These are phyloP conservation scores for Carcharodon carcharias DNA, from an alignment of 2,797 vertebrate genomes.

Conservation along the genomic window DNA sequence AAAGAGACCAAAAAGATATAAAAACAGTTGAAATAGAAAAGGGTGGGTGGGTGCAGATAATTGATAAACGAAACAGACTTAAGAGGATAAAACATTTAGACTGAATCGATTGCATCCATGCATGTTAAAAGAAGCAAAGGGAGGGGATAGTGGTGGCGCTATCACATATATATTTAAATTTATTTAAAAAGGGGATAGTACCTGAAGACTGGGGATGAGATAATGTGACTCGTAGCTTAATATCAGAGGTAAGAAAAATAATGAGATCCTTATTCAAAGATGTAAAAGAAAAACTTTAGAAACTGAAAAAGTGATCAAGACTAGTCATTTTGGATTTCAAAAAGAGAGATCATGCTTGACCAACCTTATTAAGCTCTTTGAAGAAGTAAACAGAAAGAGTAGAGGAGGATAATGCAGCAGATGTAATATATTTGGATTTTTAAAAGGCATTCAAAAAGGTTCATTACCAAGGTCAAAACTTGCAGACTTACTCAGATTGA, in stretches of 20 bases:
- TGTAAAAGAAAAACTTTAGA: neutral
- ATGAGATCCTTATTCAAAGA: neutral
- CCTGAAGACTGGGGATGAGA: neutral
- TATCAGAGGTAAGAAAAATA: neutral
- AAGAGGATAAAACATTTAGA: too few relatives aligned
- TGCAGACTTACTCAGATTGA: neutral
- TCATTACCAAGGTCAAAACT: neutral
- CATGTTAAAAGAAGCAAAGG: neutral
- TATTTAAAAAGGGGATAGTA: neutral
- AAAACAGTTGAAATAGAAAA: neutral
- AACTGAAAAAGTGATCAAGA: neutral
- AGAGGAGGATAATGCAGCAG: too few relatives aligned
- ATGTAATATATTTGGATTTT: neutral
- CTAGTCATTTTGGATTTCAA: too few relatives aligned
- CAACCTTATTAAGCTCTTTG: neutral
- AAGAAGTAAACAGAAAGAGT: neutral
- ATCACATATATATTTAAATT: neutral
- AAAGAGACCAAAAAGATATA: neutral
- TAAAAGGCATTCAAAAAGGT: neutral
- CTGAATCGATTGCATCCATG: neutral
- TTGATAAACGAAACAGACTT: constrained; percentile 1
- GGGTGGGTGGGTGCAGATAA: neutral
- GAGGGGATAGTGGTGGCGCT: neutral
- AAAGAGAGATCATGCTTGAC: neutral
- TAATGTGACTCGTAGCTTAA: too few relatives aligned